Evolutionary conservation across 1,140 invertebrate genomes (phyloP).

Genomic region (Camponotus vicinus): DNA sequence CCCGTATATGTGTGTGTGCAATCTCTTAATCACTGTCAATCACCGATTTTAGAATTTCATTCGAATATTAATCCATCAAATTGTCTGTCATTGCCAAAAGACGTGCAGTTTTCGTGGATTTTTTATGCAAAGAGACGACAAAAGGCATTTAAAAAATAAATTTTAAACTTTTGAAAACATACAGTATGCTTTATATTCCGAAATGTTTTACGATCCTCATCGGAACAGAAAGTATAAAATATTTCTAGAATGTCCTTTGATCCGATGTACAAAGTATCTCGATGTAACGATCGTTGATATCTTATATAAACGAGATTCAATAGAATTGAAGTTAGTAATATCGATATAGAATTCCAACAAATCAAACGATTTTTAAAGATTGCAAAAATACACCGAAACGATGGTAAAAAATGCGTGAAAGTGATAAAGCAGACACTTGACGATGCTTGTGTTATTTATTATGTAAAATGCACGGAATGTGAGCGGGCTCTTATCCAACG

Average conservation of each 20-base stretch:
- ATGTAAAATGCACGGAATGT: slow-evolving; percentile 9
- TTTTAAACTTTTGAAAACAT: slow-evolving; percentile 1
- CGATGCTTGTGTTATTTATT: not conserved
- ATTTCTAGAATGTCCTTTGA: slow-evolving; percentile 8
- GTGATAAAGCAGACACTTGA: slow-evolving; percentile 3
- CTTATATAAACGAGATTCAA: not conserved
- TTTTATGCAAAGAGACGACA: slow-evolving; percentile 1
- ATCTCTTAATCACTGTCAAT: not conserved
- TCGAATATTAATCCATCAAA: not conserved
- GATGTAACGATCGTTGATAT: not conserved
- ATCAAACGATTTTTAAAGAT: slow-evolving; percentile 22
- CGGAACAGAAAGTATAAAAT: slow-evolving; percentile 17
- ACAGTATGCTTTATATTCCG: not conserved
- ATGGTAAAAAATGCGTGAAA: not conserved
- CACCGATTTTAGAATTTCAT: slow-evolving; percentile 39
- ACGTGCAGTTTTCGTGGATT: not conserved
- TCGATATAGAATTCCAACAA: not conserved
- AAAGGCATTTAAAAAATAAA: slow-evolving; percentile 34
- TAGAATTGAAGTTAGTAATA: not conserved
- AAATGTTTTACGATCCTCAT: slow-evolving; percentile 44
- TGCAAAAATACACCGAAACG: not conserved
- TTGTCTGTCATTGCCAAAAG: not conserved
- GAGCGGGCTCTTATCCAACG: slow-evolving; percentile 18
- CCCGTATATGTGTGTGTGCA: too few species aligned
- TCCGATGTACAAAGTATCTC: not conserved